Conservation (phyloP, 2,113 vertebrate species). For the Vidua macroura region DNA sequence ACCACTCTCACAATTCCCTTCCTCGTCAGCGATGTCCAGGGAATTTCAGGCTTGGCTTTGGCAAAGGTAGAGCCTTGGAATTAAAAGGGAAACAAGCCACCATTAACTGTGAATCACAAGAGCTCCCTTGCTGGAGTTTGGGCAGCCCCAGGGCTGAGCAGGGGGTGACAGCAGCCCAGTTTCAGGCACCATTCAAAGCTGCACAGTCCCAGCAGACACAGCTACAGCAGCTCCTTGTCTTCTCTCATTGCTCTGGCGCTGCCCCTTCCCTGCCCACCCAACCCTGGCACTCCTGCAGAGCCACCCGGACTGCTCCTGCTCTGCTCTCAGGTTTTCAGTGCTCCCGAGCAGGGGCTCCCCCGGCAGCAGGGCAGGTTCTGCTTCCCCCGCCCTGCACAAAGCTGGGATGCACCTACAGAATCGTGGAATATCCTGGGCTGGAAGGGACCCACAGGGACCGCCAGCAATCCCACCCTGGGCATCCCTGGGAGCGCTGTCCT, state of each 20-base stretch:
- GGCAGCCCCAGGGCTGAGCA: not conserved
- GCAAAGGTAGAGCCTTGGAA: constrained; percentile 93
- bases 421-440: not conserved
- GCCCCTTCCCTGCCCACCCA: not conserved
- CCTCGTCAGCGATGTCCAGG: constrained; percentile 90
- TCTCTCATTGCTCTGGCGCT: rapidly evolving
- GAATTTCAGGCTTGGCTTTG: constrained; percentile 96
- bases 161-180: not conserved
- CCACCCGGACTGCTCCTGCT: rapidly evolving
- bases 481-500: rapidly evolving
- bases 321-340: rapidly evolving
- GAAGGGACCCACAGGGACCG: not conserved
- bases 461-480: not conserved
- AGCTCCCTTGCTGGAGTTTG: too few relatives aligned
- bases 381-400: not conserved
- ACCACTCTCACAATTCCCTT: constrained; percentile 94
- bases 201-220: rapidly evolving
- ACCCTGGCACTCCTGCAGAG: rapidly evolving
- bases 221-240: rapidly evolving
- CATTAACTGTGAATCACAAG: not conserved
- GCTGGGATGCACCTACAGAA: not conserved
- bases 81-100: not conserved
- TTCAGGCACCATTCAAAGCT: rapidly evolving
- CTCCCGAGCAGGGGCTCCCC: too few relatives aligned
- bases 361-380: not conserved